A percentile compares a stretch with the other conserved stretches of the same genome.
These are phyloP conservation scores for Dasyornis broadbenti DNA, from an alignment of 2,113 vertebrate species.

Conservation along the genomic window DNA sequence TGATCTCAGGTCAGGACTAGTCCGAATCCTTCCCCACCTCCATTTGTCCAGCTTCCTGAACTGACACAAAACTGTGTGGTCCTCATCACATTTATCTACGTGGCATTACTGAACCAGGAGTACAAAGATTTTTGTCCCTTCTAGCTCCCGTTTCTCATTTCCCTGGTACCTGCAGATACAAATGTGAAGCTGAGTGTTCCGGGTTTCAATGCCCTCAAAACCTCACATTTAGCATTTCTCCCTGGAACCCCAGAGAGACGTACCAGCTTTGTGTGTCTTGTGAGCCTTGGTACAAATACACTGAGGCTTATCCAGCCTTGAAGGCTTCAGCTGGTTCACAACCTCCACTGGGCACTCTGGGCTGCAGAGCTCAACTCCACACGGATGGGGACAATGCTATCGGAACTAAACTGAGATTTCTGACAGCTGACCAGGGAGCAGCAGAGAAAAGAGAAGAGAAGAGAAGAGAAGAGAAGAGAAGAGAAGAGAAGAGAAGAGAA, in stretches of 20 bases:
- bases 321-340: neutral
- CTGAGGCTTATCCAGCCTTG: neutral
- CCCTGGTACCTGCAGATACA: neutral
- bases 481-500: no score
- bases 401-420: neutral
- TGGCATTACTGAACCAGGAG: neutral
- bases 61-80: neutral
- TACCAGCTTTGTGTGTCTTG: fast-evolving
- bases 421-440: neutral
- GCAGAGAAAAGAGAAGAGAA: neutral
- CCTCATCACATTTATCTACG: neutral
- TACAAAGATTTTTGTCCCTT: neutral
- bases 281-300: neutral
- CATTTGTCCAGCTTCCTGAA: neutral
- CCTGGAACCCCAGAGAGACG: neutral
- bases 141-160: neutral
- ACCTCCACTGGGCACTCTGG: neutral
- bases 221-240: neutral
- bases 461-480: no score
- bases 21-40: neutral
- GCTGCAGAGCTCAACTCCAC: neutral
- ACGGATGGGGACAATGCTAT: fast-evolving
- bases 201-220: neutral
- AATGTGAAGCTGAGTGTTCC: neutral
- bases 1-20: neutral